Evolutionary conservation across 2,113 vertebrate genomes (phyloP).

Genomic region (Myocastor coypus): DNA sequence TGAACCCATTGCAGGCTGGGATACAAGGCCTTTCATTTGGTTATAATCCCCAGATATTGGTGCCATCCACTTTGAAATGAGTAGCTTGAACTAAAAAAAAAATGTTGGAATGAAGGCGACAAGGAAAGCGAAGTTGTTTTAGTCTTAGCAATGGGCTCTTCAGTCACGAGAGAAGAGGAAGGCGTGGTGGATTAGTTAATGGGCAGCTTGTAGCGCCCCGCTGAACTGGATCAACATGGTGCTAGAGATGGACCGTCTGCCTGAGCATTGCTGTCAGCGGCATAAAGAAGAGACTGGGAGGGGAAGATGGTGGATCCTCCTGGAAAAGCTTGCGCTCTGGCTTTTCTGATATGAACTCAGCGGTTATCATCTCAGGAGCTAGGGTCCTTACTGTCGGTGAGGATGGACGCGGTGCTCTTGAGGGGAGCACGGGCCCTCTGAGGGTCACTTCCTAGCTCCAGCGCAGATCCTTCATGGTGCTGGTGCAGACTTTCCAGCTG

Average conservation of each 20-base stretch:
- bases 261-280: not conserved
- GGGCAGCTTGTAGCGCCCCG: not conserved
- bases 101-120: not conserved
- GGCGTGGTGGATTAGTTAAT: not conserved
- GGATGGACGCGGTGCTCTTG: not conserved
- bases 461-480: not conserved
- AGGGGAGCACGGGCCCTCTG: not conserved
- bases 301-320: not conserved
- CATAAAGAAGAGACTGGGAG: not conserved
- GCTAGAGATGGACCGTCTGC: not conserved
- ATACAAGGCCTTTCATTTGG: not conserved
- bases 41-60: not conserved
- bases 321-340: not conserved
- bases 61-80: constrained; percentile 31
- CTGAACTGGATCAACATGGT: not conserved
- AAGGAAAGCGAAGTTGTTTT: not conserved
- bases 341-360: not conserved
- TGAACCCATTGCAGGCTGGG: not conserved
- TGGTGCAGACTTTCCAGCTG: not conserved
- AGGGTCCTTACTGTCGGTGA: not conserved
- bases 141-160: not conserved
- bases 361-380: not conserved
- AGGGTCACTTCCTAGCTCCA: not conserved
- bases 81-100: not conserved
- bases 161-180: not conserved